Evolutionary conservation across 2,113 vertebrate genomes (phyloP).

Genomic region (Sclerurus mexicanus): DNA sequence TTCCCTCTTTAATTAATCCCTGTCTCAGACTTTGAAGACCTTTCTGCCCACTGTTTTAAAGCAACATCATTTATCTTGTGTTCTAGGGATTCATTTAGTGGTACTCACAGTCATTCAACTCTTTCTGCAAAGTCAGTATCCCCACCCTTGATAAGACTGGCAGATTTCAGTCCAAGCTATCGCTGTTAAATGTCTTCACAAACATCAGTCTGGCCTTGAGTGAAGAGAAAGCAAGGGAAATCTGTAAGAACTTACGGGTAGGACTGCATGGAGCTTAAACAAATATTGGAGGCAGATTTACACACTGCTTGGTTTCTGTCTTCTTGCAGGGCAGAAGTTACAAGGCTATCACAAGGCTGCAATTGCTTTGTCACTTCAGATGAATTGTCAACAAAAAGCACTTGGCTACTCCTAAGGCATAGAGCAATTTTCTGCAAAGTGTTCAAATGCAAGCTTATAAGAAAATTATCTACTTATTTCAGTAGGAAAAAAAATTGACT

Average conservation of each 20-base stretch:
- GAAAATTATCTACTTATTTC: neutral
- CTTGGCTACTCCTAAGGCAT: neutral
- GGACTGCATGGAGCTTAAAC: neutral
- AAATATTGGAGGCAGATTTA: neutral
- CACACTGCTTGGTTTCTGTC: neutral
- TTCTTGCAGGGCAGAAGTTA: neutral
- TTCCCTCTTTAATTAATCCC: conserved; percentile 55
- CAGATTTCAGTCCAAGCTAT: neutral
- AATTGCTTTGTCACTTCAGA: neutral
- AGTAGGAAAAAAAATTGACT: neutral
- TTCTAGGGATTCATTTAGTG: neutral
- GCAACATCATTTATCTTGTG: conserved; percentile 42
- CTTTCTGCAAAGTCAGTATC: neutral
- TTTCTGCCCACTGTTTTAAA: conserved; percentile 27
- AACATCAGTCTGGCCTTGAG: neutral
- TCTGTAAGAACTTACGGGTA: neutral
- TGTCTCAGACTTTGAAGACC: conserved; percentile 34
- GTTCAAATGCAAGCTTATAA: neutral
- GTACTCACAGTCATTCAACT: neutral
- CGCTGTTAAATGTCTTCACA: conserved; percentile 1
- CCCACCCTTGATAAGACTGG: conserved; percentile 15
- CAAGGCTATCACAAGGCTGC: neutral
- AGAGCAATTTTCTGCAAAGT: neutral
- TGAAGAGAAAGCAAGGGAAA: neutral
- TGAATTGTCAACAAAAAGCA: neutral